phyloP scores from a whole-genome alignment of 2,888 invertebrate species.

The Drosophila robusta region DNA sequence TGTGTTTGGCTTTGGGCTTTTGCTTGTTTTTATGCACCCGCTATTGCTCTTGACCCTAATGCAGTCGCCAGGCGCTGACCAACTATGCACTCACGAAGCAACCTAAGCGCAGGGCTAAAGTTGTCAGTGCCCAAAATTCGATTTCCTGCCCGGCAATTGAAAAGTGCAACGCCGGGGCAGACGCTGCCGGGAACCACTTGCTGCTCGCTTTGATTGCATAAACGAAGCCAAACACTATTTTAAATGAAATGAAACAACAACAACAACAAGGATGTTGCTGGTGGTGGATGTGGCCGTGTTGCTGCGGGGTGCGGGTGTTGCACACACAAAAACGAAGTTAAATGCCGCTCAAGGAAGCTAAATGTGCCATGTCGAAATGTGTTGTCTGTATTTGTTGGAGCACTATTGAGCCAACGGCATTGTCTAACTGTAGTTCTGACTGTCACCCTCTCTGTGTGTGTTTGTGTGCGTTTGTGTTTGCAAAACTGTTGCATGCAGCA shows the following conservation, averaged over 20 bases:
- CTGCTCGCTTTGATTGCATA: conserved; percentile 56
- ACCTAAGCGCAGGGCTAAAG: too few species aligned
- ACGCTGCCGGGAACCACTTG: conserved; percentile 5
- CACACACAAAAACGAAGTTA: conserved; percentile 66
- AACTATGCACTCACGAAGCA: conserved; percentile 4
- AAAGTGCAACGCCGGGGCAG: conserved; percentile 10
- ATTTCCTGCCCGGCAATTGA: conserved; percentile 57
- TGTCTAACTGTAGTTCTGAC: conserved; percentile 43
- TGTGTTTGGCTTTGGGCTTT: conserved; percentile 21
- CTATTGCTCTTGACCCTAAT: conserved; percentile 80
- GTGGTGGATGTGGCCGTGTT: conserved; percentile 6
- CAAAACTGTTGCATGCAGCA: conserved; percentile 76
- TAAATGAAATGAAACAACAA: conserved; percentile 63
- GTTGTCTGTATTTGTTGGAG: conserved; percentile 45
- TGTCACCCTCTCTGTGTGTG: conserved; percentile 24
- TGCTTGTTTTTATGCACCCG: conserved; percentile 29
- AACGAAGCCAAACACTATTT: conserved; percentile 51
- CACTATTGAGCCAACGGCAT: conserved; percentile 59
- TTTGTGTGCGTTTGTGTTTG: conserved; percentile 32
- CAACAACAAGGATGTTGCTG: conserved; percentile 25
- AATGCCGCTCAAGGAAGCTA: conserved; percentile 81
- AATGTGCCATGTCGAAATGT: conserved; percentile 80
- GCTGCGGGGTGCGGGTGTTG: conserved; percentile 27
- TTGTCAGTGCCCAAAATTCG: conserved; percentile 47
- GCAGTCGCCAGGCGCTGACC: conserved; percentile 21